These are phyloP conservation scores for Tupiocoris notatus DNA, from an alignment of 2,888 invertebrate species.

Conservation along the genomic window DNA sequence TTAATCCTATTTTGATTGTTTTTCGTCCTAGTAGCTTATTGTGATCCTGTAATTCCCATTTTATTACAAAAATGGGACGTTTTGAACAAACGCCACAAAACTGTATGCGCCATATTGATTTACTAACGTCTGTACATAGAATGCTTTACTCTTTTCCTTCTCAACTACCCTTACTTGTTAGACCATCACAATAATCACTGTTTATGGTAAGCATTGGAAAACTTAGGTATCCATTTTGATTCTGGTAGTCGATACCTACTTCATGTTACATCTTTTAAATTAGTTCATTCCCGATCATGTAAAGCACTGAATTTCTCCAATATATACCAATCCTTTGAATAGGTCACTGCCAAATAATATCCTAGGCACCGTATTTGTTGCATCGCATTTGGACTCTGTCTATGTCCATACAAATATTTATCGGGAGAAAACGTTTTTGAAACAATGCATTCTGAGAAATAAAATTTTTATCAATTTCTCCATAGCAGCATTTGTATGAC, in stretches of 20 bases:
- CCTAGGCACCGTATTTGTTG: no score
- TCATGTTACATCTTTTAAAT: no score
- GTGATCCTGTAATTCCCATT: not conserved
- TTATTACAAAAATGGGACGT: not conserved
- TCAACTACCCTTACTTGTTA: not conserved
- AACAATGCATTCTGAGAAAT: slow-evolving; percentile 31
- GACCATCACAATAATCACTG: not conserved
- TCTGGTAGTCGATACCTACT: no score
- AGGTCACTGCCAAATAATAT: not conserved
- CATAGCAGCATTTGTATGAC: not conserved
- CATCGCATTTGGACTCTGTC: no score
- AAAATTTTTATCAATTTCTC: slow-evolving; percentile 1
- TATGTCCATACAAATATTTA: no score
- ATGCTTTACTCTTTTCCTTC: not conserved
- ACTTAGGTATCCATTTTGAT: not conserved
- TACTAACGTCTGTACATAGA: slow-evolving; percentile 2
- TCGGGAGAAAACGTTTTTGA: no score
- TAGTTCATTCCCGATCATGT: no score
- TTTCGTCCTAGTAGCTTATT: not conserved
- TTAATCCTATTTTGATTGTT: not conserved
- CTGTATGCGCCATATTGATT: not conserved
- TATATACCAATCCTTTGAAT: no score
- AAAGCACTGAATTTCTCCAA: no score
- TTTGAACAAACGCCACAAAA: no score
- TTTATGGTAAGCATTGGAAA: not conserved